Base-by-base conservation (phyloP, 2,888 invertebrate genomes). In the Amblyteles armatorius region DNA sequence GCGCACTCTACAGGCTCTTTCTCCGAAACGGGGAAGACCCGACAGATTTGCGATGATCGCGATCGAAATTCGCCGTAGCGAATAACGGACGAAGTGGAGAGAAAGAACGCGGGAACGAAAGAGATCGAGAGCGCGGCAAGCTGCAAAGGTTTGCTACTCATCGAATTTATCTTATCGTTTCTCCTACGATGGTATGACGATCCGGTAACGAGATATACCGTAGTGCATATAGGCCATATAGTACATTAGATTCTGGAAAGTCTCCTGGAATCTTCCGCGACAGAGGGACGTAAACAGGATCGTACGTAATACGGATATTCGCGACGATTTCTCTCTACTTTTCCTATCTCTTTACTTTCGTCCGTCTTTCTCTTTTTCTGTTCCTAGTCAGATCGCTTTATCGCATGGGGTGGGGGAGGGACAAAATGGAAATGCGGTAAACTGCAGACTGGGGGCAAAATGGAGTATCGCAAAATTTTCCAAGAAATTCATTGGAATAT, bases 121-220 rank as follows among this genome's bases (percentile, higher is more conserved):
- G 44, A 77, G 13, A 36, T 50, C 11, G 26, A 40, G 68, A 65
- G 36, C 63, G 84, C 71, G 60, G 90, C 90, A 91, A 91, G 90
- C 90, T 89, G 89, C 90, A 87, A 89, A 88, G 90, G 89, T 91
- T 90, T 74, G 89, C 87, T 88, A 86, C 85, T 87, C 84, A 76
- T 87, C 87, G 87, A 92, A 92, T 92, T 92, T 91, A 92, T 92
- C 91, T 92, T 90, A 92, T 91, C 91, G 91, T 86, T 88, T 89
- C 89, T 89, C 86, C 88, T 88, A 26, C 48, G 77, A 60, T 88
- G 89, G 90, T 91, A 92, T 92, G 92, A 93, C 92, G 90, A 90
- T 88, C 90, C 82, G 88, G 90, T 93, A 92, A 92, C 92, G 91
- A 93, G 92, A 92, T 90, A 92, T 93, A 92, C 40, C 29, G 48